phyloP scores from a whole-genome alignment of 2,888 invertebrate genomes.

The Atethmia centrago region DNA sequence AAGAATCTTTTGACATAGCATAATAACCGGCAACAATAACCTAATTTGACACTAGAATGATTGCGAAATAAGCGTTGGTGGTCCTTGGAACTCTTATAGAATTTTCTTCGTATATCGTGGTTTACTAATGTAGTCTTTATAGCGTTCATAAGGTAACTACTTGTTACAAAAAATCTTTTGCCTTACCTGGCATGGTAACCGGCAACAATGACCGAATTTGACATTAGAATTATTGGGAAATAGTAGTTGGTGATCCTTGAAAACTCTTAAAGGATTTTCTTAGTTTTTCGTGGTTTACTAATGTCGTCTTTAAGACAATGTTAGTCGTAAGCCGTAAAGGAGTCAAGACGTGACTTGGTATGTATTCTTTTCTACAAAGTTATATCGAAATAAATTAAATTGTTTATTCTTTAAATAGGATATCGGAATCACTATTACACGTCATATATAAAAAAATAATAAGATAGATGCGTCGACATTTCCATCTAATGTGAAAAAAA shows the following conservation, averaged over 20 bases:
- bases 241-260: neutral
- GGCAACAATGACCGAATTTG: neutral
- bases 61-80: neutral
- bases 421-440: no score
- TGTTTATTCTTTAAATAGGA: no score
- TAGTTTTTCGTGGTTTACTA: neutral
- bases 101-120: neutral
- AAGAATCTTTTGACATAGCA: conserved; percentile 50
- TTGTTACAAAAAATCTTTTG: conserved; percentile 55
- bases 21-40: conserved; percentile 19
- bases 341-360: neutral
- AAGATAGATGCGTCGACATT: no score
- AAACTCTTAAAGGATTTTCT: neutral
- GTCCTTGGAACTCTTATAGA: neutral
- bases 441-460: no score
- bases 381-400: neutral
- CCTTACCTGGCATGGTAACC: conserved; percentile 27
- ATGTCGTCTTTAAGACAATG: neutral
- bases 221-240: conserved; percentile 3
- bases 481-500: no score
- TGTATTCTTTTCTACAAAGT: neutral
- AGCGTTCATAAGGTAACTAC: conserved; percentile 19
- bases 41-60: neutral
- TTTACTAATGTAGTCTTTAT: neutral
- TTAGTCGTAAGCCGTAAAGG: neutral